Base-by-base conservation (phyloP, 2,888 invertebrate species). In the Acanthosepion esculentum region DNA sequence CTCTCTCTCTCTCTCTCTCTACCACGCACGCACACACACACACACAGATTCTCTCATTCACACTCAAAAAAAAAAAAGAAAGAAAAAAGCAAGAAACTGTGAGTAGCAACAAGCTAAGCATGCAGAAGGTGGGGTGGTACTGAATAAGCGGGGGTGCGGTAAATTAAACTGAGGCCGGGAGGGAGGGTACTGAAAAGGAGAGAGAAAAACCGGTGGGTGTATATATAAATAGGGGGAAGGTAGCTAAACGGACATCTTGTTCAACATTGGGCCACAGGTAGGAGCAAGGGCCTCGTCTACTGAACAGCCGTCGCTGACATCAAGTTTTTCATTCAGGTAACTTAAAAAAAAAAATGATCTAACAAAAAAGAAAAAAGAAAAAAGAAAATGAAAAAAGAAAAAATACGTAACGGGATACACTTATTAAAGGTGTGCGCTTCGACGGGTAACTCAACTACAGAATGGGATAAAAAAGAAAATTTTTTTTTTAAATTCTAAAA, bases 1-100 rank as follows among this genome's bases (percentile, higher is more conserved):
- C n/a, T 78, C 78, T 78, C 78, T 78, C n/a, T 78, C 78, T 78
- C 78, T n/a, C 78, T 78, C 78, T 78, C 78, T 78, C 78, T 78
- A n/a, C n/a, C n/a, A 29, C 78, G 7, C 78, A 2, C 78, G 7
- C 78, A 29, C n/a, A 29, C 78, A n/a, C n/a, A 10, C 78, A n/a
- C n/a, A 5, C 12, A 26, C 29, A 26, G 6, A 26, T 29, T n/a
- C n/a, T n/a, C 0, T 78, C 78, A 78, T 78, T n/a, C 59, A 59
- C 23, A 0, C 59, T 59, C 59, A 59, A 6, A 5, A 78, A 78
- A n/a, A n/a, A 3, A 15, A 78, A 78, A 78, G 8, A 1, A 15
- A 78, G 78, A 8, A 8, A 59, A 59, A 59, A 59, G 59, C 0
- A 59, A 20, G 18, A n/a, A 78, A 78, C 41, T 41, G 41, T 41